Evolutionary conservation across 2,888 invertebrate species (phyloP).

Genomic region (Spilosoma lubricipeda): DNA sequence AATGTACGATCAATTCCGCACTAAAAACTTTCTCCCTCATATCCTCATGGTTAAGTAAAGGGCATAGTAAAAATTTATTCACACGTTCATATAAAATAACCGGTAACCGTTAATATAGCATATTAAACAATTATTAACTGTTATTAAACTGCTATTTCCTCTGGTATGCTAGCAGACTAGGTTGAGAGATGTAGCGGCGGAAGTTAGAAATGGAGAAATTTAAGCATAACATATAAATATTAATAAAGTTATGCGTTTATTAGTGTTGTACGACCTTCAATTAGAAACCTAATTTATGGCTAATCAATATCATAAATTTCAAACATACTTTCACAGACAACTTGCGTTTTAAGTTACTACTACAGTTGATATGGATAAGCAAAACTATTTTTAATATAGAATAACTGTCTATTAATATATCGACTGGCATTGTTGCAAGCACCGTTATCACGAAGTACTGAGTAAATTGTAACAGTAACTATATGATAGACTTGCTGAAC

Average conservation of each 20-base stretch:
- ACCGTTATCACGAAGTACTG: too few relatives aligned
- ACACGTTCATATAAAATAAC: slow-evolving; percentile 28
- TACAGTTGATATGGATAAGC: background rate
- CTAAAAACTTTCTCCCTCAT: background rate
- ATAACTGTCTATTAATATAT: background rate
- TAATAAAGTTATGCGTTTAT: slow-evolving; percentile 11
- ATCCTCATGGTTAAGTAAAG: background rate
- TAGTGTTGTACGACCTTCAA: slow-evolving; percentile 5
- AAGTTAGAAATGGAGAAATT: background rate
- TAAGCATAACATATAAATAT: slow-evolving; percentile 1
- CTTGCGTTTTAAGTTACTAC: background rate
- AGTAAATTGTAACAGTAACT: background rate
- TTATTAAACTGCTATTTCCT: slow-evolving; percentile 56
- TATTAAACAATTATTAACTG: slow-evolving; percentile 42
- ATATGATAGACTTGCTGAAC: too few relatives aligned
- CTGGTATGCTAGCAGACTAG: slow-evolving; percentile 15
- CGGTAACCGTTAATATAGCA: slow-evolving; percentile 36
- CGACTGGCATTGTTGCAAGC: too few relatives aligned
- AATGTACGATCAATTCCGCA: background rate
- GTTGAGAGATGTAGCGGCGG: slow-evolving; percentile 23
- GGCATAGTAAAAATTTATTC: background rate
- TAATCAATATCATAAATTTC: background rate
- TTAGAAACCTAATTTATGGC: background rate
- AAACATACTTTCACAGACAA: background rate
- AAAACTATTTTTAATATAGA: background rate